Conservation (phyloP, 2,113 vertebrate species). For the Chlamydotis undulata region DNA sequence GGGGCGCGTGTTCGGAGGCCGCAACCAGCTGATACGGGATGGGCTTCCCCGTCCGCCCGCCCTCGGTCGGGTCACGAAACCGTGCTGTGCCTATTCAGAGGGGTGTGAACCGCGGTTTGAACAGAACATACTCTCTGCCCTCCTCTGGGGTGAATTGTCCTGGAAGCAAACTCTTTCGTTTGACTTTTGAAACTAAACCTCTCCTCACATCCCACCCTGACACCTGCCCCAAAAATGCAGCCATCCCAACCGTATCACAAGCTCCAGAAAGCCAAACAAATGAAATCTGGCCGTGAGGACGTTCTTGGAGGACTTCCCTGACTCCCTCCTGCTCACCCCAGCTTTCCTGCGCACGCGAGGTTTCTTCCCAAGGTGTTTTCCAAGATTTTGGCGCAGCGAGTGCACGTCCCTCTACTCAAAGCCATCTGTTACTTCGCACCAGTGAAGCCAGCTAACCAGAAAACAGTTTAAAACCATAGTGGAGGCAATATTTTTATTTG, state of each 20-base stretch:
- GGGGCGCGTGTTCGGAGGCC: fast-evolving
- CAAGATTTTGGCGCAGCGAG: not conserved
- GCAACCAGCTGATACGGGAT: fast-evolving
- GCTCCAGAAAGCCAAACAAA: not conserved
- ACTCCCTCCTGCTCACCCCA: not conserved
- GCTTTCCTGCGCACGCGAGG: not conserved
- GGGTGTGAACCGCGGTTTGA: fast-evolving
- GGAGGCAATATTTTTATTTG: not conserved
- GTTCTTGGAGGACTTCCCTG: not conserved
- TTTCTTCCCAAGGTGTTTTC: not conserved
- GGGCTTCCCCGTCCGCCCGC: not conserved
- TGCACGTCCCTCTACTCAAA: not conserved
- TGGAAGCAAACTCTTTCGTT: not conserved
- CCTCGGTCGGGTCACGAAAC: fast-evolving
- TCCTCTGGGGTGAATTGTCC: not conserved
- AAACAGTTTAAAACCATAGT: not conserved
- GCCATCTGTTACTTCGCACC: not conserved
- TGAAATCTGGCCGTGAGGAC: fast-evolving
- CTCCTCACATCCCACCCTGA: not conserved
- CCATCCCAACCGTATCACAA: not conserved
- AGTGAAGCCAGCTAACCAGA: not conserved
- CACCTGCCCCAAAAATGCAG: not conserved
- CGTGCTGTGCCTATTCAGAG: fast-evolving
- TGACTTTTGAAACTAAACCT: not conserved
- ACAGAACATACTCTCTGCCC: not conserved